Evolutionary conservation across 2,888 invertebrate genomes (phyloP).

Genomic region (Ophioninae sp.): DNA sequence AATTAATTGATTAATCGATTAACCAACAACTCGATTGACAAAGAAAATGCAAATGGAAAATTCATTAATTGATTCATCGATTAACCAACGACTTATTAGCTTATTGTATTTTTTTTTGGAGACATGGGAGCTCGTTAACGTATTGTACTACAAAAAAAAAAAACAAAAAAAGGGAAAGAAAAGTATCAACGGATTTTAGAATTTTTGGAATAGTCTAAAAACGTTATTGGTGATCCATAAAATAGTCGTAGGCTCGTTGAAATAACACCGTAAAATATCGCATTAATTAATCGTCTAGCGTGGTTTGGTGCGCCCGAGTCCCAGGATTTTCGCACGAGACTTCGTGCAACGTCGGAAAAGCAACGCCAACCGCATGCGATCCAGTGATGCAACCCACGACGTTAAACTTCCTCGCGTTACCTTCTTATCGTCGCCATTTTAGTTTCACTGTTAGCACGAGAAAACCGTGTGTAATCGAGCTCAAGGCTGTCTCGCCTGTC

Average conservation of each 20-base stretch:
- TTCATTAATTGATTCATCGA: no score
- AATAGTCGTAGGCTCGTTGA: not conserved
- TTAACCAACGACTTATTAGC: no score
- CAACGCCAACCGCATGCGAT: constrained; percentile 23
- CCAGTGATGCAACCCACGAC: constrained; percentile 31
- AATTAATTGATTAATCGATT: no score
- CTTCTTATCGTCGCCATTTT: constrained; percentile 53
- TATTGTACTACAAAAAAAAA: not conserved
- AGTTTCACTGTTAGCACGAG: constrained; percentile 51
- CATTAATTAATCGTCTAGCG: not conserved
- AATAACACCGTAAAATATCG: not conserved
- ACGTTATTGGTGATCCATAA: not conserved
- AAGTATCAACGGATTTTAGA: not conserved
- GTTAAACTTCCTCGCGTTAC: constrained; percentile 31
- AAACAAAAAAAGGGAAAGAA: not conserved
- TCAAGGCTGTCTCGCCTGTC: constrained; percentile 43
- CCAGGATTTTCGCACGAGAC: not conserved
- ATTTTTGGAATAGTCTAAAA: not conserved
- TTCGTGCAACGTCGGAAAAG: constrained; percentile 5
- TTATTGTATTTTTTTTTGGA: no score
- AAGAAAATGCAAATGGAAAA: no score
- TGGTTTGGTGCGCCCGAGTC: not conserved
- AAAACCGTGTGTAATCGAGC: constrained; percentile 57
- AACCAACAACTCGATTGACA: no score
- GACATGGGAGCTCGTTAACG: no score